These are phyloP conservation scores for Notodonta dromedarius DNA, from an alignment of 2,888 invertebrate genomes.

Conservation along the genomic window DNA sequence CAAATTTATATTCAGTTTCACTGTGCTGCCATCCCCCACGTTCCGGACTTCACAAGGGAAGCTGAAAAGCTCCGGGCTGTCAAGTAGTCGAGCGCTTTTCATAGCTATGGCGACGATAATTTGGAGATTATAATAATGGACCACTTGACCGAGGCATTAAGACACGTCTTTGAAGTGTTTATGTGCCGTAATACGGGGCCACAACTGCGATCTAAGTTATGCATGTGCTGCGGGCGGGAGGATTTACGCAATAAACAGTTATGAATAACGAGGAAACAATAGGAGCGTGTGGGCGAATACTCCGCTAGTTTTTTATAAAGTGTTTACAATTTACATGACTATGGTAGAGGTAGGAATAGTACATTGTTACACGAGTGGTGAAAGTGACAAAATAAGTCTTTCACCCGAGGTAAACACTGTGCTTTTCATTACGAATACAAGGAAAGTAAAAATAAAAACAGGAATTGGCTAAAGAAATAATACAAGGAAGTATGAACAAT, in stretches of 20 bases:
- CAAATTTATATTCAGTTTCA: too few species aligned
- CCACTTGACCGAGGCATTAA: not conserved
- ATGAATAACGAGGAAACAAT: not conserved
- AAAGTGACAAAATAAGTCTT: too few species aligned
- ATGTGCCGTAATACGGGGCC: not conserved
- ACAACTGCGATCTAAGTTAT: not conserved
- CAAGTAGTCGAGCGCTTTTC: not conserved
- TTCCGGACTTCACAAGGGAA: not conserved
- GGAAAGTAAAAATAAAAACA: too few species aligned
- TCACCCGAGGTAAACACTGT: too few species aligned
- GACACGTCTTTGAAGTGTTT: conserved; percentile 2
- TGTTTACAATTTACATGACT: too few species aligned
- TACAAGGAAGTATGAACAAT: too few species aligned
- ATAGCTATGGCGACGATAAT: conserved; percentile 1
- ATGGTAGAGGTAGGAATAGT: too few species aligned
- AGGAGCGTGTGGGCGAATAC: not conserved
- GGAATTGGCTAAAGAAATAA: too few species aligned
- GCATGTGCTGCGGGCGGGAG: not conserved
- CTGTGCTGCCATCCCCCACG: not conserved
- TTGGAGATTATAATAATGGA: not conserved
- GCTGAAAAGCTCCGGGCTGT: not conserved
- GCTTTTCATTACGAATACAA: too few species aligned
- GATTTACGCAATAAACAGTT: not conserved
- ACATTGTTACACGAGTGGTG: too few species aligned
- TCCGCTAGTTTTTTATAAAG: not conserved